Evolutionary conservation across 2,888 invertebrate species (phyloP), one percentile per base, ranked within the genome.

Genomic region (Cremastinae sp.): DNA sequence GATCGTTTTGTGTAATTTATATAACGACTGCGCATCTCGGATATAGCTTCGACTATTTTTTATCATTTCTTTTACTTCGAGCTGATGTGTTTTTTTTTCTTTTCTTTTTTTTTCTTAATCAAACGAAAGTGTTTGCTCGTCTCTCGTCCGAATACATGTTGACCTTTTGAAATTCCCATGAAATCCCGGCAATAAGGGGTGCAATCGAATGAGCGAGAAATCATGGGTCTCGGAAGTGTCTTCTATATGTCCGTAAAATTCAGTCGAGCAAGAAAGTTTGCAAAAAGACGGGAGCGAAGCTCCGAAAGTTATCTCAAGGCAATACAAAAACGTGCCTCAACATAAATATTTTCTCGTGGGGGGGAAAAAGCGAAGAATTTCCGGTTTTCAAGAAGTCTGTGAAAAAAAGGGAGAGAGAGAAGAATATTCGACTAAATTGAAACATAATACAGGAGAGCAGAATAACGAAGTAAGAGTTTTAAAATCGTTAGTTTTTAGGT

Each of bases 1-100:
- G 62, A 68, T 72, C 68, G 72, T 58, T 36, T 20, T 53, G 34
- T 59, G 34, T 56, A 34, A 41, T 16, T 16, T 64, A 51, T 58
- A 69, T 58, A 54, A 58, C 66, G 58, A 70, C 70, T 59, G 62
- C 72, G 77, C 74, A 74, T 77, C 74, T 77, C 74, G 76, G 69
- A 77, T 74, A 65, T 59, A 12, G 36, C 14, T 58, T 36, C 22
- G 16, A 10, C 38, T 28, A 68, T 54, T 38, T 62, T 61, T 38
- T 61, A 43, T 16, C 10, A 9, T 20, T 43, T 12, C 12, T 22
- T 14, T 22, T 16, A 10, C 10, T 14, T 22, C 54, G 34, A 16
- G 14, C 18, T 12, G 7, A 4, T 22, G 2, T 9, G 1, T 12
- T 43, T 59, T 59, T 12, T 4, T n/a, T 36, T 51, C 20, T 9